Evolutionary conservation across 2,888 invertebrate genomes (phyloP).

Genomic region (Synergus umbraculus): DNA sequence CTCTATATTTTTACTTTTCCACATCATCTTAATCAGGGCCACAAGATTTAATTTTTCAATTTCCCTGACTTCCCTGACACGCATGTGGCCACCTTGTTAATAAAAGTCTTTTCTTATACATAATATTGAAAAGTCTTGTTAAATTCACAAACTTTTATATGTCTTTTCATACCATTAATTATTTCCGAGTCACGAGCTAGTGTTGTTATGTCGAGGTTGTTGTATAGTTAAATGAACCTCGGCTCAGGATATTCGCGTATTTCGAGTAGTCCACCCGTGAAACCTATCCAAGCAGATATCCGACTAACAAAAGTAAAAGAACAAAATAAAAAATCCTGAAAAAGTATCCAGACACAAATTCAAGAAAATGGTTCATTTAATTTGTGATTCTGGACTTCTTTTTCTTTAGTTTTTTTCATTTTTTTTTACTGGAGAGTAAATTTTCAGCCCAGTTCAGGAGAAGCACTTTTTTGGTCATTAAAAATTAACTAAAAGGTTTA

Average conservation of each 20-base stretch:
- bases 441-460: background rate
- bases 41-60: too few relatives aligned
- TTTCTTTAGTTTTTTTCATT: background rate
- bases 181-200: slow-evolving; percentile 5
- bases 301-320: slow-evolving; percentile 51
- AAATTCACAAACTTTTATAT: background rate
- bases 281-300: slow-evolving; percentile 74
- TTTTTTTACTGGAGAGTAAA: background rate
- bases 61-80: too few relatives aligned
- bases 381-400: background rate
- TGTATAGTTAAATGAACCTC: slow-evolving; percentile 39
- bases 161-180: background rate
- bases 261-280: slow-evolving; percentile 68
- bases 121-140: background rate
- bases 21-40: too few relatives aligned
- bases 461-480: background rate
- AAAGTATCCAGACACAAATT: background rate
- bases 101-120: too few relatives aligned
- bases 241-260: slow-evolving; percentile 45
- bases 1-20: too few relatives aligned
- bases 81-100: too few relatives aligned
- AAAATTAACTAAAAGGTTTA: background rate
- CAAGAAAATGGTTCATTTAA: background rate
- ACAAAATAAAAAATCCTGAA: background rate
- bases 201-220: slow-evolving; percentile 2